A percentile compares a stretch with the other conserved stretches of the same genome.
Evolutionary conservation across 2,113 vertebrate genomes (phyloP).

Genomic region (Okapia johnstoni): DNA sequence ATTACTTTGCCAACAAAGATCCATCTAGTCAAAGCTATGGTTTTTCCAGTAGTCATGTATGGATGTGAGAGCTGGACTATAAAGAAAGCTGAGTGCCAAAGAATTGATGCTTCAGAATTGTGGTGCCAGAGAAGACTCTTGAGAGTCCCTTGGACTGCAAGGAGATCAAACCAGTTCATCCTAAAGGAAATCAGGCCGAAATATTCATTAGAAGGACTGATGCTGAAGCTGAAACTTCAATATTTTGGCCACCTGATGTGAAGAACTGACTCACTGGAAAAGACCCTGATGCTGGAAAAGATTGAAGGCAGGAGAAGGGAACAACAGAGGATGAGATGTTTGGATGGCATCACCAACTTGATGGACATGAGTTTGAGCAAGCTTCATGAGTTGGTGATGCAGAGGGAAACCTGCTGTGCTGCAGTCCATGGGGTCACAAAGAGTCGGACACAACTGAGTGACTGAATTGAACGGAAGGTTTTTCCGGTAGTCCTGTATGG

Average conservation of each 20-base stretch:
- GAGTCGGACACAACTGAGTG: background rate
- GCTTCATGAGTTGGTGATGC: background rate
- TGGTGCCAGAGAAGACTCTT: background rate
- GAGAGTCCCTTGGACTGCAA: background rate
- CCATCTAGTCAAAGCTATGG: background rate
- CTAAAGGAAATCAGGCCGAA: background rate
- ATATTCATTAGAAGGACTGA: background rate
- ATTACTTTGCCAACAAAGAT: background rate
- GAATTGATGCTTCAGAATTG: background rate
- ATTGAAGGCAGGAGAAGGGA: background rate
- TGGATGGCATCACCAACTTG: fast-evolving
- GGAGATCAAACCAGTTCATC: background rate
- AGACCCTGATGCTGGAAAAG: background rate
- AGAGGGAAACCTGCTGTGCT: background rate
- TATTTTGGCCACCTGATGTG: background rate
- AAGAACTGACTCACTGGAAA: background rate
- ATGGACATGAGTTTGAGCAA: background rate
- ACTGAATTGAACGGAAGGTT: background rate
- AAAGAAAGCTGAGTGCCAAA: background rate
- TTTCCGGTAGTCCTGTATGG: background rate
- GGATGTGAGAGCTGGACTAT: background rate
- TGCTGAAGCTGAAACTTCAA: background rate
- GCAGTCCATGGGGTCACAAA: background rate
- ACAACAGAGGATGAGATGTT: background rate
- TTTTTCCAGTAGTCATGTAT: background rate